Base-by-base conservation (phyloP, 2,113 vertebrate species). In the Oreochromis niloticus region DNA sequence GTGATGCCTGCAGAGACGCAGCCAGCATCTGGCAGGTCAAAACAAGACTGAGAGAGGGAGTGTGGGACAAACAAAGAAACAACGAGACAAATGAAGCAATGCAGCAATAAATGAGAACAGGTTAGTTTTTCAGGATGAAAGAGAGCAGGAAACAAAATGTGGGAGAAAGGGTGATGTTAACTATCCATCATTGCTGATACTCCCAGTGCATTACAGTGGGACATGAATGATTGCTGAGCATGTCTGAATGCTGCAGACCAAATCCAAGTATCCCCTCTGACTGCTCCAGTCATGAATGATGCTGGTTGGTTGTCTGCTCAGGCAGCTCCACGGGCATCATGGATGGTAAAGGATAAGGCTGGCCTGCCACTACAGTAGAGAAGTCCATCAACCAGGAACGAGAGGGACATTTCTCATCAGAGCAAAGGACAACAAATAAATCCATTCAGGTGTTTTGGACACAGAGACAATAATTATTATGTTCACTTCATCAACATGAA, bases 171-270 rank as follows among this genome's bases (percentile, higher is more conserved):
- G 36, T 82, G 87, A 89, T 81, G 79, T 93, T 89, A 85, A 89
- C 85, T 17, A 93, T 95, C 90, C 84, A 93, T 94, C 95, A 94
- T 41, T 50, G 56, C 7, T 54, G 82, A 34, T 82, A 87, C 89
- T 89, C 88, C 82, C 82, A 80, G 86, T 92, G 85, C 87, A 90
- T 92, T 91, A 85, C 5, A 46, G 78, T 81, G 66, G 54, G 94
- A 92, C 91, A 89, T 87, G 88, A 95, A 82, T 66, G 85, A 95
- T 94, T 88, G 89, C 59, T 24, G 87, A 91, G 68, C 8, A 24
- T 88, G 90, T 90, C 88, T 91, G 86, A 89, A 85, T n/a, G 39
- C 89, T 87, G 91, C 88, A 89, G 57, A 93, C 87, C 81, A 88
- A 75, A 91, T 87, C 80, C 41, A 19, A 6, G 81, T 85, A 36